Conservation (phyloP, 2,797 vertebrate species). For the Melanotaenia parkinsoni region DNA sequence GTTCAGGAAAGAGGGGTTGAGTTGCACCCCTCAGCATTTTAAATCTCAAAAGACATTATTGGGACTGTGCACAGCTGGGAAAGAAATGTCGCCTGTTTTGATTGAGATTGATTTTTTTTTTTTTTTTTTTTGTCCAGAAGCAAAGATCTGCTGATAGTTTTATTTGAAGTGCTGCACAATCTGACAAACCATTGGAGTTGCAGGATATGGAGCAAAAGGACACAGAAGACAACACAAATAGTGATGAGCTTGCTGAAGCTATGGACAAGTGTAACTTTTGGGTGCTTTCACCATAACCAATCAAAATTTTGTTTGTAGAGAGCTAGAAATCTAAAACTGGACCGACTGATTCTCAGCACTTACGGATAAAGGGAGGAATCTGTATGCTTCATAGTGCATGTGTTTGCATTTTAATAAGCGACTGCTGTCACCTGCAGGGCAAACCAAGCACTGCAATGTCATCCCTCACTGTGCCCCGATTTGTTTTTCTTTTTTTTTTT, state of each 20-base stretch:
- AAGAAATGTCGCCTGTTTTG: conserved; percentile 59
- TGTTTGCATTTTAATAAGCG: conserved; percentile 47
- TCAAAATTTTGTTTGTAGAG: conserved; percentile 16
- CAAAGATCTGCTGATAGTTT: conserved; percentile 66
- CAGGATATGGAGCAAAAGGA: conserved; percentile 13
- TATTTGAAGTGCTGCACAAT: conserved; percentile 10
- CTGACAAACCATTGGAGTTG: conserved; percentile 1
- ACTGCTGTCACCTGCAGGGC: conserved; percentile 74
- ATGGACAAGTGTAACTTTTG: conserved; percentile 5
- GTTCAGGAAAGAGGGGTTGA: conserved; percentile 10
- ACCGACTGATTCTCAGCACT: conserved; percentile 2
- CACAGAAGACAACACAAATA: conserved; percentile 2
- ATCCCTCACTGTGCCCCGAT: neutral
- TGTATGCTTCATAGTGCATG: neutral
- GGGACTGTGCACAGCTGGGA: conserved; percentile 57
- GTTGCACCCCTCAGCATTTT: conserved; percentile 58
- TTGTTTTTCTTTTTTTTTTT: conserved; percentile 23
- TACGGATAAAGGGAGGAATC: neutral
- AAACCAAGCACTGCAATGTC: conserved; percentile 42
- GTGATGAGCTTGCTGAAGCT: conserved; percentile 7
- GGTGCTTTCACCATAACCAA: conserved; percentile 4
- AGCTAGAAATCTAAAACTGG: conserved; percentile 10
- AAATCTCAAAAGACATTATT: conserved; percentile 54
- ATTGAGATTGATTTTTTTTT: conserved; percentile 58
- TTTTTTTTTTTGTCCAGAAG: conserved; percentile 29